Evolutionary conservation across 2,888 invertebrate species (phyloP), one percentile per base, ranked within the genome.

Genomic region (Dendrolimus houi): DNA sequence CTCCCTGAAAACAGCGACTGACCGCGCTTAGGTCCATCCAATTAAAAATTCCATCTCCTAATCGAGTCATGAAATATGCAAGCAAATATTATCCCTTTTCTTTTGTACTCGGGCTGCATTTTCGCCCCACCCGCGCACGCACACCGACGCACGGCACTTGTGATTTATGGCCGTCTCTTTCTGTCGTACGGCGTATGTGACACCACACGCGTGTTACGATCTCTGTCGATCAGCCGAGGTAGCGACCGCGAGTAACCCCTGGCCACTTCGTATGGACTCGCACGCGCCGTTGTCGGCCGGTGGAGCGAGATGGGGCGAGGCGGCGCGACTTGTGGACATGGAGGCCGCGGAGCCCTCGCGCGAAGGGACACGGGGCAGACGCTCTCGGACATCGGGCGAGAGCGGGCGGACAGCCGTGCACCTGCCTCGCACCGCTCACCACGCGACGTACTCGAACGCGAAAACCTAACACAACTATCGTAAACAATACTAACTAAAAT

Each of bases 51-150:
- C 89, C 87, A 89, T 90, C 89, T 86, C 80, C 84, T 89, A 89
- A 90, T 89, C 89, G 89, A 90, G 90, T 88, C 87, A 88, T 90
- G 84, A 90, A 90, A 89, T 89, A 90, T 89, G 89, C 89, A 90
- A 81, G 90, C 88, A 90, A 90, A 89, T 90, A 89, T 87, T 90
- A 89, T 89, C 89, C 89, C 87, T 89, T 89, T 89, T 87, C 87
- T 88, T 88, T 89, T 88, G 87, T 85, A 85, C 85, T 84, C 85
- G 47, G 12, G 86, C 73, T 89, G 89, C 88, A 89, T 88, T 86
- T 87, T 87, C 83, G 89, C 89, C 89, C 90, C 90, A 88, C 90
- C 89, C 89, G 89, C 88, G 83, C 88, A 88, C 90, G 87, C 90
- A 89, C 90, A 87, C 89, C 81, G 75, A 86, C 88, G 86, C 87